A percentile compares a stretch with the other conserved stretches of the same genome.
Evolutionary conservation across 2,888 invertebrate species (phyloP).

Genomic region (Drosophila birchii): DNA sequence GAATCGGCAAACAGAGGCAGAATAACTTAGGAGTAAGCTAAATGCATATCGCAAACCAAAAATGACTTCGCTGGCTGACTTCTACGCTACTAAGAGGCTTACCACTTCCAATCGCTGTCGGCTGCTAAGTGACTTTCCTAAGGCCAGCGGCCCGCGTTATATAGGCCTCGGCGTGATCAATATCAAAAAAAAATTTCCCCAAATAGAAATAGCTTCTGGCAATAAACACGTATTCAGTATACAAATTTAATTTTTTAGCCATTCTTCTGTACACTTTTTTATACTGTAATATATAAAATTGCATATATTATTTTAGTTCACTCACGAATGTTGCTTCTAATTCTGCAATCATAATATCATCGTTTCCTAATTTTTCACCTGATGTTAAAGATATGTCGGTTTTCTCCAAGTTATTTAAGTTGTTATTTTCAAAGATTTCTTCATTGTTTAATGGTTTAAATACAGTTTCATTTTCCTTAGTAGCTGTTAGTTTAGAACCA

Average conservation of each 20-base stretch:
- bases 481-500: not conserved
- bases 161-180: too few species aligned
- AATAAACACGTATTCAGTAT: not conserved
- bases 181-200: too few species aligned
- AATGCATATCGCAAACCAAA: too few species aligned
- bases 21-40: too few species aligned
- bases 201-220: too few species aligned
- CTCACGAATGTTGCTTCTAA: constrained; percentile 32
- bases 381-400: not conserved
- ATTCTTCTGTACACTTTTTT: not conserved
- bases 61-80: too few species aligned
- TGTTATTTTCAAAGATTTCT: not conserved
- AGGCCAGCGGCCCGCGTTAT: too few species aligned
- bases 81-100: too few species aligned
- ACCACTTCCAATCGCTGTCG: too few species aligned
- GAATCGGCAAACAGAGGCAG: too few species aligned
- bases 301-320: constrained; percentile 11
- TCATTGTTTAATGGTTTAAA: not conserved
- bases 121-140: too few species aligned
- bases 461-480: not conserved
- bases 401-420: not conserved
- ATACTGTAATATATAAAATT: not conserved
- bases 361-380: not conserved
- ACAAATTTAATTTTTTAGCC: not conserved
- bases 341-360: constrained; percentile 35